These are phyloP conservation scores for Etheostoma perlongum DNA, from an alignment of 2,797 vertebrate genomes.

Conservation along the genomic window DNA sequence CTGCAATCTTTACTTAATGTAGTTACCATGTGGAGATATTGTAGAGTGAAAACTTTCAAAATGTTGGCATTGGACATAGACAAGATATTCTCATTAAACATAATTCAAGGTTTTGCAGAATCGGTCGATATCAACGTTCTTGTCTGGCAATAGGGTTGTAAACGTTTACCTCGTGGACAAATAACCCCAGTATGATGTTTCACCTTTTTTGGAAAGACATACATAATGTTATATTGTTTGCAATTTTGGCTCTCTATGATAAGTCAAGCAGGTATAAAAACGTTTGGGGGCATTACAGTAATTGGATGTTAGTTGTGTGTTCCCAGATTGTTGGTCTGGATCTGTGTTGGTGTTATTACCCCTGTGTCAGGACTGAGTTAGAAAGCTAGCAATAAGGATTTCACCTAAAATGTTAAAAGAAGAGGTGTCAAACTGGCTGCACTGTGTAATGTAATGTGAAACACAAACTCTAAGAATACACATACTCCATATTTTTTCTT, in stretches of 20 bases:
- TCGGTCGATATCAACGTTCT: neutral
- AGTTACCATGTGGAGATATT: too few species aligned
- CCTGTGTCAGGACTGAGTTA: conserved; percentile 3
- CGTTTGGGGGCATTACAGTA: neutral
- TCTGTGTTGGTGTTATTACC: conserved; percentile 2
- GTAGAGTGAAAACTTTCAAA: too few species aligned
- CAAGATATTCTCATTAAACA: too few species aligned
- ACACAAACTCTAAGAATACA: conserved; percentile 24
- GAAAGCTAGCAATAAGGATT: conserved; percentile 8
- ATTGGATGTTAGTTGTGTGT: neutral
- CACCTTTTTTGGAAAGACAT: neutral
- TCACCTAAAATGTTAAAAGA: conserved; percentile 47
- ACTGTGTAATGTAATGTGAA: neutral
- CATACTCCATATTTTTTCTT: neutral
- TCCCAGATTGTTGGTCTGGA: neutral
- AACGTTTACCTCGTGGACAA: neutral
- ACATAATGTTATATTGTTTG: neutral
- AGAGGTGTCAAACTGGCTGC: conserved; percentile 7
- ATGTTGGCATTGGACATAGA: too few species aligned
- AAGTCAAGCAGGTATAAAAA: neutral
- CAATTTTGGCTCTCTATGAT: neutral
- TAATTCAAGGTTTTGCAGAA: too few species aligned
- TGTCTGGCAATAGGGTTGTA: neutral
- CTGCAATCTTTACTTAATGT: too few species aligned
- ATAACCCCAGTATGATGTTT: neutral